Base-by-base conservation (phyloP, 2,797 vertebrate species). In the Hyperoplus lanceolatus region DNA sequence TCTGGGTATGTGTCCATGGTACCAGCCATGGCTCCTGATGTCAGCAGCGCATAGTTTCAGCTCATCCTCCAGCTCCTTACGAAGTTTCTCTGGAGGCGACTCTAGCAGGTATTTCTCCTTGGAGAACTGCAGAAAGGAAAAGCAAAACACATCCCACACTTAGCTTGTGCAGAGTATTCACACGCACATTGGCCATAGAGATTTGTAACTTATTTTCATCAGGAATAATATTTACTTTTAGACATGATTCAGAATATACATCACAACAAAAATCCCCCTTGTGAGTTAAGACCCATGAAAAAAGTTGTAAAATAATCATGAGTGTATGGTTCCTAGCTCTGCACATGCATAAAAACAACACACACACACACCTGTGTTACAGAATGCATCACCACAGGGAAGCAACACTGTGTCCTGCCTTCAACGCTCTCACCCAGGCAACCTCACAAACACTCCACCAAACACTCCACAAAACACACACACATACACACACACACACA, bases 21-120 rank as follows among this genome's bases (percentile, higher is more conserved):
- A 99, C 98, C 98, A 99, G 90, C 97, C 97, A 0, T 99, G 98
- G 94, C 98, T 99, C 89, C 97, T 96, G 88, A 99, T 95, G 86
- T 99, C 98, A 0, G 95, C 95, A 77, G 97, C 96, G 87, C 96
- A 97, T 75, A 99, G 96, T 67, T 98, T 99, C 68, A 99, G 95
- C 82, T 99, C 98, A 77, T 99, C 98, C 90, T 99, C 98, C 86
- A 99, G 90, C 75, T 99, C 98, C 84, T 98, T 98, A 51, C 97
- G 96, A 73, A 99, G 96, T 55, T 99, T 99, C 93, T 99, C 98
- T 0, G 98, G 98, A 0, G 97, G 98, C 0, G 97, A 98, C 87
- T 99, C 98, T 0, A 99, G 92, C 88, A 99, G 96, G 88, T 99
- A 99, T 88, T 99, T 99, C 94, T 99, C 98, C 93, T 99, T 99